phyloP scores from a whole-genome alignment of 2,888 invertebrate genomes.

The Dynastes tityus region DNA sequence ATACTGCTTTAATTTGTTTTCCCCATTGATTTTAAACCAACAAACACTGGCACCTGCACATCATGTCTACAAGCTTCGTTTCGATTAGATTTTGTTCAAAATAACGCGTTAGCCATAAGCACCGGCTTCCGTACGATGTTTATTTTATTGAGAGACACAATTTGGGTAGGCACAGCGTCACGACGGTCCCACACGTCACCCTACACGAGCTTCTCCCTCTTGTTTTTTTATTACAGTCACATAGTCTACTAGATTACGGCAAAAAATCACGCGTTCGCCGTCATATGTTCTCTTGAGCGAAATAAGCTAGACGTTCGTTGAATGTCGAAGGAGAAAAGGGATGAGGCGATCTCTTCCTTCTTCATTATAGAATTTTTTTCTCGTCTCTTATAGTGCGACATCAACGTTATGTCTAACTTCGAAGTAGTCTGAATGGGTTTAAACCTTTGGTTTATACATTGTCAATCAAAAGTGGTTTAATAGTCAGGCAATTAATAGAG shows the following conservation, averaged over 20 bases:
- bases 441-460: neutral
- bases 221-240: slow-evolving; percentile 56
- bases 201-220: neutral
- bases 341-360: neutral
- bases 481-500: no score
- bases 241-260: slow-evolving; percentile 56
- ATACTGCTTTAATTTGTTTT: no score
- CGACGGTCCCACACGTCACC: neutral
- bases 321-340: slow-evolving; percentile 49
- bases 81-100: no score
- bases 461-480: no score
- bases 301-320: slow-evolving; percentile 54
- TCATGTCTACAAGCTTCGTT: no score
- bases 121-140: neutral
- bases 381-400: neutral
- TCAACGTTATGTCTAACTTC: neutral
- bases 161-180: neutral
- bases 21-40: no score
- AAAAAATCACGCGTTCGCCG: slow-evolving; percentile 56
- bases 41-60: no score
- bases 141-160: slow-evolving; percentile 34
- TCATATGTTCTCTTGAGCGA: slow-evolving; percentile 57
- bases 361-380: neutral
- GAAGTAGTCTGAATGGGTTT: neutral
- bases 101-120: no score